Conservation (phyloP, 2,113 vertebrate genomes). For the Trinectes maculatus region DNA sequence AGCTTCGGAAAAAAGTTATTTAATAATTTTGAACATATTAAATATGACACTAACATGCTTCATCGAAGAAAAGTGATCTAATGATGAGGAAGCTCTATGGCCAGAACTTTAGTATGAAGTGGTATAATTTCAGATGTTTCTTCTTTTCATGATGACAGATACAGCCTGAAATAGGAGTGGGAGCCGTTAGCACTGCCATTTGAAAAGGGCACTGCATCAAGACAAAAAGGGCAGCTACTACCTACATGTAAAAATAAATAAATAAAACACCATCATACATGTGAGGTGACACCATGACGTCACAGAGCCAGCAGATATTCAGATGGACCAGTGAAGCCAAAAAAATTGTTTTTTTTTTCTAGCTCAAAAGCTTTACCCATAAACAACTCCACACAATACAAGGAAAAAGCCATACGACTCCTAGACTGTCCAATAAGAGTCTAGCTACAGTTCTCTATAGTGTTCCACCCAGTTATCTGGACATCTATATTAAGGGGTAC, state of each 20-base stretch:
- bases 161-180: constrained; percentile 7
- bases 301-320: constrained; percentile 22
- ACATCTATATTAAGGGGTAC: not conserved
- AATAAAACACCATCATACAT: constrained; percentile 30
- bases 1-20: not conserved
- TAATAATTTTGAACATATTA: not conserved
- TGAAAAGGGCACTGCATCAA: constrained; percentile 53
- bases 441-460: not conserved
- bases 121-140: not conserved
- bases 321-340: not conserved
- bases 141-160: not conserved
- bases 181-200: constrained; percentile 48
- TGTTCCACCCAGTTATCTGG: constrained; percentile 24
- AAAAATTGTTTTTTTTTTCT: not conserved
- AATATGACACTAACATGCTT: too few species aligned
- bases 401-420: not conserved
- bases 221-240: constrained; percentile 45
- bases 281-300: constrained; percentile 34
- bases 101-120: not conserved
- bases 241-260: constrained; percentile 1
- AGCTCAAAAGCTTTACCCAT: not conserved
- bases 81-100: too few species aligned
- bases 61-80: too few species aligned
- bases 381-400: not conserved
- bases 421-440: not conserved